A percentile compares a stretch with the other conserved stretches of the same genome.
phyloP scores from a whole-genome alignment of 2,888 invertebrate genomes.

The Limnephilus lunatus region DNA sequence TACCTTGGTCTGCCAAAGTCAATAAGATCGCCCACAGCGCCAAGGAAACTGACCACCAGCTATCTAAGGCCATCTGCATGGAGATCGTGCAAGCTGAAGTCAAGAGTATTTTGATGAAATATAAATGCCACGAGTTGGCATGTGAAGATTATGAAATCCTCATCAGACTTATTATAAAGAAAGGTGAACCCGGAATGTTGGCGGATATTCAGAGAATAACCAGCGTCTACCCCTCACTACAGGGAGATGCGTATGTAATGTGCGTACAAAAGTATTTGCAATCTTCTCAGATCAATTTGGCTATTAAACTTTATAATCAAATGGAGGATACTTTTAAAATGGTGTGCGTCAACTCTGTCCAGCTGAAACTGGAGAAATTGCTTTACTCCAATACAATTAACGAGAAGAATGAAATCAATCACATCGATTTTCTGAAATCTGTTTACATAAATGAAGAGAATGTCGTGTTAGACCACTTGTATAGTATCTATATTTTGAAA shows the following conservation, averaged over 20 bases:
- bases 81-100: conserved; percentile 62
- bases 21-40: conserved; percentile 53
- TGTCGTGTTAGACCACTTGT: conserved; percentile 49
- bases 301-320: conserved; percentile 57
- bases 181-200: conserved; percentile 62
- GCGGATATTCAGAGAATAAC: conserved; percentile 63
- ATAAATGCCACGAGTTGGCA: conserved; percentile 60
- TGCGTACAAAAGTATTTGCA: conserved; percentile 61
- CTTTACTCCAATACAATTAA: conserved; percentile 68
- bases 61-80: conserved; percentile 50
- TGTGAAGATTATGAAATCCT: conserved; percentile 63
- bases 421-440: conserved; percentile 74
- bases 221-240: conserved; percentile 56
- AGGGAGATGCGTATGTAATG: conserved; percentile 62
- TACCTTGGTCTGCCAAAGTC: conserved; percentile 62
- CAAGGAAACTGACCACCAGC: conserved; percentile 47
- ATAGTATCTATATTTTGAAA: conserved; percentile 61
- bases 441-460: conserved; percentile 41
- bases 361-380: conserved; percentile 73
- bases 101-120: conserved; percentile 62
- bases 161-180: conserved; percentile 58
- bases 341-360: conserved; percentile 52
- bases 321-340: conserved; percentile 56
- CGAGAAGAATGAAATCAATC: conserved; percentile 72
- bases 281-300: conserved; percentile 52